Conservation (phyloP, 2,113 vertebrate species). For the Mohoua ochrocephala region DNA sequence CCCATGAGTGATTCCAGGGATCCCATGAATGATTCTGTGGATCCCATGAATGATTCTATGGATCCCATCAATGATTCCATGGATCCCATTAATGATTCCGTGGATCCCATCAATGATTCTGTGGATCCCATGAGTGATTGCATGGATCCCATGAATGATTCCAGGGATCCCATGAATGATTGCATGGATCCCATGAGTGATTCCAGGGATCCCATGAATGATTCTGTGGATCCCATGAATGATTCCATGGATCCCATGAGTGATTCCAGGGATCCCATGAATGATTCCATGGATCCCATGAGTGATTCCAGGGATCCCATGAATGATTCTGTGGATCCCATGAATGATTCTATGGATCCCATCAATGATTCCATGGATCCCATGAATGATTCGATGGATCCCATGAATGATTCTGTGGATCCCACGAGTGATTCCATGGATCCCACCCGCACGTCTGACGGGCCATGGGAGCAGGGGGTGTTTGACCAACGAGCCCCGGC, state of each 20-base stretch:
- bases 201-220: fast-evolving
- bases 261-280: fast-evolving
- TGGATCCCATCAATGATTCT: fast-evolving
- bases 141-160: fast-evolving
- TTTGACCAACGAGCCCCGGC: neutral
- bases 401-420: fast-evolving
- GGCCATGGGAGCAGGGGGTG: no score
- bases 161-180: fast-evolving
- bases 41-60: neutral
- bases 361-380: neutral
- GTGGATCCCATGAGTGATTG: neutral
- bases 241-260: neutral
- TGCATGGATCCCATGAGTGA: neutral
- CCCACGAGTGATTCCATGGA: neutral
- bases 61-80: neutral
- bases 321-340: no score
- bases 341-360: fast-evolving
- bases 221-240: fast-evolving
- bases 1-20: no score
- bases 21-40: fast-evolving
- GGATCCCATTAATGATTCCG: fast-evolving
- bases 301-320: neutral
- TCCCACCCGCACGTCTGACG: no score
- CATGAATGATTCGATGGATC: no score
- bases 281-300: fast-evolving